Evolutionary conservation across 1,140 invertebrate genomes (phyloP).

Genomic region (Diachasma alloeum): DNA sequence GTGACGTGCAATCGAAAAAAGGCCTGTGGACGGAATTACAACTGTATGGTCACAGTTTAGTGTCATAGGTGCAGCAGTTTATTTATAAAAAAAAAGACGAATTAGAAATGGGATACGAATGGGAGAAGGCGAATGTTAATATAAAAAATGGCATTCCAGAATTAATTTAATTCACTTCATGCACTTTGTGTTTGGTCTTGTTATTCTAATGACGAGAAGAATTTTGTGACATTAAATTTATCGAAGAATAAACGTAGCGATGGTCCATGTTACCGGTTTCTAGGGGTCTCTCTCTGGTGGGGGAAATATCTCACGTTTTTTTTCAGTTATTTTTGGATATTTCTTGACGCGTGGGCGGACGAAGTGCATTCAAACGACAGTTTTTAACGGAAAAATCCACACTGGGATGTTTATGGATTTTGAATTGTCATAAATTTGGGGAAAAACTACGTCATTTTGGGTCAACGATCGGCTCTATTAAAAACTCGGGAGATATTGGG

Average conservation of each 20-base stretch:
- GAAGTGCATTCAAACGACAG: not conserved
- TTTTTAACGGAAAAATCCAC: not conserved
- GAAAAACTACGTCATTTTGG: not conserved
- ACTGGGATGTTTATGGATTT: not conserved
- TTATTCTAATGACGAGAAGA: not conserved
- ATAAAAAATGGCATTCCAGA: not conserved
- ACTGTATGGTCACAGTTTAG: conserved; percentile 5
- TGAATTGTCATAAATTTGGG: not conserved
- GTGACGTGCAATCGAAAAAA: conserved; percentile 24
- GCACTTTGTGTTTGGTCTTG: not conserved
- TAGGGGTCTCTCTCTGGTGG: not conserved
- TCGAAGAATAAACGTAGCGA: not conserved
- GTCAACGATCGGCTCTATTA: not conserved
- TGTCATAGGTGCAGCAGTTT: not conserved
- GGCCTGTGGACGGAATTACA: not conserved
- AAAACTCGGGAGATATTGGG: not conserved
- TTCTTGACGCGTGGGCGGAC: not conserved
- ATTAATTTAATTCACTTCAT: not conserved
- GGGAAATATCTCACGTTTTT: not conserved
- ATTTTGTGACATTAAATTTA: not conserved
- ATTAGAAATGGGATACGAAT: not conserved
- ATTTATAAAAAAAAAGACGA: not conserved
- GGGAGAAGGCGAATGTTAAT: not conserved
- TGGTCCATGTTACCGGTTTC: not conserved
- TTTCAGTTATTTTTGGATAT: not conserved